These are phyloP conservation scores for Premnoplex brunnescens DNA, from an alignment of 2,797 vertebrate species.

Conservation along the genomic window DNA sequence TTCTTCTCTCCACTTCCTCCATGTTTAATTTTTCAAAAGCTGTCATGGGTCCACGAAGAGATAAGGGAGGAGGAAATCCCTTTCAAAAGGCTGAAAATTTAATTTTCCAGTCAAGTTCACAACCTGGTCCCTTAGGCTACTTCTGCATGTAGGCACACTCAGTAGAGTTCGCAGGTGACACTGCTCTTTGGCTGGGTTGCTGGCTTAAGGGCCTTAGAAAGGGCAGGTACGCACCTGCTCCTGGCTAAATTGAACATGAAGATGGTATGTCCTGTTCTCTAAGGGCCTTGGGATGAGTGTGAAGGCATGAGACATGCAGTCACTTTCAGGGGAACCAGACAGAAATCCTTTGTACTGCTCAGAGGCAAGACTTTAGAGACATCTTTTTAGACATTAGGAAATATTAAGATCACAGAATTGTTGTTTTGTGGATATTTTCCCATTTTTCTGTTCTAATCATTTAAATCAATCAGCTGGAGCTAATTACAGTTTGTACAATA, in stretches of 20 bases:
- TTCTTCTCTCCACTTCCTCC: not conserved
- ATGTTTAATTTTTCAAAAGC: not conserved
- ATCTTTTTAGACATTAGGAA: not conserved
- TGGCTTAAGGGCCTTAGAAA: not conserved
- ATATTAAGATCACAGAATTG: not conserved
- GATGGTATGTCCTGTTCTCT: not conserved
- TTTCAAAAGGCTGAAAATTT: not conserved
- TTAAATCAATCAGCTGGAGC: not conserved
- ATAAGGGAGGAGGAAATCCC: not conserved
- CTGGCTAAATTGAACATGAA: not conserved
- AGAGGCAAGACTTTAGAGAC: not conserved
- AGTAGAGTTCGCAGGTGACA: not conserved
- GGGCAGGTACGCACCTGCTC: not conserved
- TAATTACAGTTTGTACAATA: not conserved
- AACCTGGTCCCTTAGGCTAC: not conserved
- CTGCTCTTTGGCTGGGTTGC: not conserved
- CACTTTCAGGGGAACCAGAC: not conserved
- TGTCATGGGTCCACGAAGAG: fast-evolving
- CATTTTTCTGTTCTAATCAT: not conserved
- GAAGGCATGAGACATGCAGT: not conserved
- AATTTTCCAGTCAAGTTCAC: not conserved
- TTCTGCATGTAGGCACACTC: not conserved
- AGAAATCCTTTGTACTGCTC: not conserved
- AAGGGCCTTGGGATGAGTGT: not conserved
- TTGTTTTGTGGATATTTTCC: not conserved